Percentiles rank a stretch among this genome's conserved stretches.
Evolutionary conservation across 2,888 invertebrate genomes (phyloP).

Genomic region (Graphium colonna): DNA sequence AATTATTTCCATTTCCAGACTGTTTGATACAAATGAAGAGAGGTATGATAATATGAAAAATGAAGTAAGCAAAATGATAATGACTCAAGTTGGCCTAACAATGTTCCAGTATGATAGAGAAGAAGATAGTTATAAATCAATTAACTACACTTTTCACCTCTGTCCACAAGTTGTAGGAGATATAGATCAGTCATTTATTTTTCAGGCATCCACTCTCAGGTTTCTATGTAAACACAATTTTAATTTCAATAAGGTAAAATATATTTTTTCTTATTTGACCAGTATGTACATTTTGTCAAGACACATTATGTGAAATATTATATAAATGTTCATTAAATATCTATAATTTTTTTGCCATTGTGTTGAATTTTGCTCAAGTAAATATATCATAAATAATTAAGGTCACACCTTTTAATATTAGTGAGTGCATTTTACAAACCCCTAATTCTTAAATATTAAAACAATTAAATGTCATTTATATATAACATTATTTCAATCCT

Average conservation of each 20-base stretch:
- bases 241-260: constrained; percentile 87
- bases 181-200: constrained; percentile 80
- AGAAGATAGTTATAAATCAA: constrained; percentile 79
- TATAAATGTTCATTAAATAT: no score
- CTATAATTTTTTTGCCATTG: no score
- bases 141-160: constrained; percentile 84
- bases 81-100: constrained; percentile 85
- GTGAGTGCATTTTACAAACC: no score
- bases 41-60: constrained; percentile 57
- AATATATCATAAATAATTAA: no score
- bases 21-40: constrained; percentile 65
- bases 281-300: no score
- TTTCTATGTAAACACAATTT: constrained; percentile 83
- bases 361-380: no score
- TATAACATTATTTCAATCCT: no score
- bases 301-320: no score
- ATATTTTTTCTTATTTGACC: constrained; percentile 20
- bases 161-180: constrained; percentile 82
- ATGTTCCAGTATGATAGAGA: constrained; percentile 81
- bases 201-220: constrained; percentile 82
- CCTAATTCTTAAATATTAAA: no score
- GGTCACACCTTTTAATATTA: no score
- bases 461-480: no score
- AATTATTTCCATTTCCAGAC: no score
- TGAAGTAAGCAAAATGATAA: constrained; percentile 72